Conservation (phyloP, 1,140 invertebrate genomes). For the Aphidius ervi region DNA sequence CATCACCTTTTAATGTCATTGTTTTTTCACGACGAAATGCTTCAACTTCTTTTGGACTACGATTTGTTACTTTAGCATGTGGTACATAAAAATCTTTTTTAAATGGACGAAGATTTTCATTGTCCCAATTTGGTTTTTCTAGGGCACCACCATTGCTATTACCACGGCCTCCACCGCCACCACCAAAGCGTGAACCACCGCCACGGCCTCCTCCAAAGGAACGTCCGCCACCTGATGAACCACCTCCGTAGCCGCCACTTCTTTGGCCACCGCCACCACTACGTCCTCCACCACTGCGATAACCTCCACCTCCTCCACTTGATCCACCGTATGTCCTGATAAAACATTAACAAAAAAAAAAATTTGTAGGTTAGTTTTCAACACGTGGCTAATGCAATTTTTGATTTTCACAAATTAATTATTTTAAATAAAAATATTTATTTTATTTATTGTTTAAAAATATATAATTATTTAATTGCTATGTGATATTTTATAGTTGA, state of each 20-base stretch:
- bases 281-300: slow-evolving; percentile 39
- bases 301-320: slow-evolving; percentile 26
- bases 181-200: slow-evolving; percentile 33
- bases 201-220: slow-evolving; percentile 39
- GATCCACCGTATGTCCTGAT: slow-evolving; percentile 44
- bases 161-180: slow-evolving; percentile 27
- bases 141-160: slow-evolving; percentile 58
- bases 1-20: slow-evolving; percentile 76
- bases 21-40: slow-evolving; percentile 69
- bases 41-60: slow-evolving; percentile 73
- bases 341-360: neutral
- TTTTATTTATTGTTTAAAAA: too few relatives aligned
- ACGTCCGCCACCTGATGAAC: slow-evolving; percentile 40
- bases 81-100: slow-evolving; percentile 93
- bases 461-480: too few relatives aligned
- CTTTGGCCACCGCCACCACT: slow-evolving; percentile 22
- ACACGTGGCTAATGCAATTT: too few relatives aligned
- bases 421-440: too few relatives aligned
- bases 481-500: too few relatives aligned
- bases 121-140: slow-evolving; percentile 75
- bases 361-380: too few relatives aligned
- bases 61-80: slow-evolving; percentile 65
- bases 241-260: slow-evolving; percentile 35
- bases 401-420: too few relatives aligned
- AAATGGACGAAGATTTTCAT: slow-evolving; percentile 74